Evolutionary conservation across 2,113 vertebrate genomes (phyloP).

Genomic region (Ahaetulla prasina): DNA sequence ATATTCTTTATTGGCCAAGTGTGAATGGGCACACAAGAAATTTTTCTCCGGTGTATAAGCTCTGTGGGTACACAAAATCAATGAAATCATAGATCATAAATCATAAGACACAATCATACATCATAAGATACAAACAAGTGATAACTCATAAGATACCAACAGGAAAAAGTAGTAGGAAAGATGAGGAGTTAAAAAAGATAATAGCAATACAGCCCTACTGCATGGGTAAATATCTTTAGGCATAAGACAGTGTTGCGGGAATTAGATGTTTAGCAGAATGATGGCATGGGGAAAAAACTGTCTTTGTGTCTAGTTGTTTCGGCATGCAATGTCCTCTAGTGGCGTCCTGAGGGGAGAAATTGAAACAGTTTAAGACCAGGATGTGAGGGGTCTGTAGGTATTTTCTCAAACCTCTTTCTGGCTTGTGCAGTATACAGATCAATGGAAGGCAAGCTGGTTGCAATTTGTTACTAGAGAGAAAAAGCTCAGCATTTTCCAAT

Average conservation of each 20-base stretch:
- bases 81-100: background rate
- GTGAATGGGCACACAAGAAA: background rate
- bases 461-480: background rate
- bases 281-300: background rate
- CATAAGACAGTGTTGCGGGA: background rate
- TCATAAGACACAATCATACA: background rate
- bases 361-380: background rate
- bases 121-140: too few relatives aligned
- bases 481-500: background rate
- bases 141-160: background rate
- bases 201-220: background rate
- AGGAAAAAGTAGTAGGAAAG: background rate
- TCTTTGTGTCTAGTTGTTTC: background rate
- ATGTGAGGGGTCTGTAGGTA: background rate
- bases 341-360: background rate
- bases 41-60: background rate
- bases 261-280: background rate
- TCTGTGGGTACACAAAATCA: background rate
- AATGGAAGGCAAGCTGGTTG: background rate
- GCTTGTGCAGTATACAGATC: background rate
- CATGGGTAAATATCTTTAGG: background rate
- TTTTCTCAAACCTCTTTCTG: background rate
- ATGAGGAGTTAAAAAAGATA: background rate
- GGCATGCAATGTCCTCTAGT: background rate
- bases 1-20: background rate